Percentiles rank a stretch among this genome's conserved stretches.
Evolutionary conservation across 2,797 vertebrate species (phyloP).

Genomic region (Stomatorhinus walkeri): DNA sequence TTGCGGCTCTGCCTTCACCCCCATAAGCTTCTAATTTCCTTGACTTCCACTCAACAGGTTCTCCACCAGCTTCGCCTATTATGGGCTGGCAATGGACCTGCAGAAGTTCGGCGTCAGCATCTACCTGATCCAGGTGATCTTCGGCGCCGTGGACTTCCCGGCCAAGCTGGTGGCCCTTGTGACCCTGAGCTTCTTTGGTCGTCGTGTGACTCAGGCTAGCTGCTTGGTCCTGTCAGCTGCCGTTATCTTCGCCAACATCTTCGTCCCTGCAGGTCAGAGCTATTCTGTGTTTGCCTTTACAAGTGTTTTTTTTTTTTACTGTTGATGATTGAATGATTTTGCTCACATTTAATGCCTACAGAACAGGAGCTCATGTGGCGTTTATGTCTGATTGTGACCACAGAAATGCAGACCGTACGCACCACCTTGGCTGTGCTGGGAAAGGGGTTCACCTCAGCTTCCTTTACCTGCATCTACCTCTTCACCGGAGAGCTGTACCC

Average conservation of each 20-base stretch:
- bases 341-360: not conserved
- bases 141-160: conserved; percentile 61
- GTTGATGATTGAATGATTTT: not conserved
- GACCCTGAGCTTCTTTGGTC: conserved; percentile 56
- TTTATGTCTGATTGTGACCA: not conserved
- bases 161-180: conserved; percentile 58
- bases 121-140: conserved; percentile 67
- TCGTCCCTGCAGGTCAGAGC: conserved; percentile 57
- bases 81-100: conserved; percentile 67
- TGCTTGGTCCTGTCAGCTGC: conserved; percentile 57
- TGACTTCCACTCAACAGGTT: conserved; percentile 48
- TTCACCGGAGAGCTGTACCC: conserved; percentile 77
- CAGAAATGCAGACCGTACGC: conserved; percentile 63
- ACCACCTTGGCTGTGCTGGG: conserved; percentile 67
- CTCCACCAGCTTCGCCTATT: conserved; percentile 67
- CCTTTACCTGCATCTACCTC: conserved; percentile 73
- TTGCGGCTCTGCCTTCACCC: not conserved
- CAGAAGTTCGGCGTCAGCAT: conserved; percentile 69
- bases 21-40: not conserved
- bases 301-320: not conserved
- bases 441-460: conserved; percentile 70
- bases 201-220: conserved; percentile 50
- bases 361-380: not conserved
- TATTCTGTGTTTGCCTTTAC: not conserved
- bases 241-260: conserved; percentile 62